Conservation (phyloP, 2,797 vertebrate species). For the Rhinophrynus dorsalis region DNA sequence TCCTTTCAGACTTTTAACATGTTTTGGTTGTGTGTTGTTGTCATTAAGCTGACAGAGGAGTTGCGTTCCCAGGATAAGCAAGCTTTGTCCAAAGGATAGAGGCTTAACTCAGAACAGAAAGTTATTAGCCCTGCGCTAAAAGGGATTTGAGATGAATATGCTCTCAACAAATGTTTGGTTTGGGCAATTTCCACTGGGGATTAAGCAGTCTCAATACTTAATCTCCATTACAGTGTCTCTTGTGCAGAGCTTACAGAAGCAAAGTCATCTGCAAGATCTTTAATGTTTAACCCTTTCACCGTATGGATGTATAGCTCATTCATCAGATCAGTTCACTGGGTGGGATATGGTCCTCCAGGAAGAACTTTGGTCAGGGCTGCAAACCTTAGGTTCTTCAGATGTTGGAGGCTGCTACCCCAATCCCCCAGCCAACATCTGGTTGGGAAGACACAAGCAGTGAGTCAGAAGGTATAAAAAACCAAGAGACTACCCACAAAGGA, state of each 20-base stretch:
- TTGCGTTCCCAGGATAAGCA: constrained; percentile 27
- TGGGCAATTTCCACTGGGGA: constrained; percentile 38
- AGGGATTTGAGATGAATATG: constrained; percentile 29
- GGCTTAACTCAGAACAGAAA: constrained; percentile 1
- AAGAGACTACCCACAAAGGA: no score
- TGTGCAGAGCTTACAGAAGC: constrained; percentile 13
- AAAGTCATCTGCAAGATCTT: constrained; percentile 4
- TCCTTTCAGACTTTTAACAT: not conserved
- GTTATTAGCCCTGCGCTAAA: constrained; percentile 6
- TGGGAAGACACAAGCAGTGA: no score
- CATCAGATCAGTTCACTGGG: no score
- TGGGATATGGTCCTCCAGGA: no score
- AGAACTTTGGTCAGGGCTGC: no score
- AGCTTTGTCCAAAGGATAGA: not conserved
- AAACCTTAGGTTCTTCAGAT: no score
- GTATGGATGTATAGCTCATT: no score
- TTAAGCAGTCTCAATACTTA: constrained; percentile 33
- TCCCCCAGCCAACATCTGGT: no score
- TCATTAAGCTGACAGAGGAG: not conserved
- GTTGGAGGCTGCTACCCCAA: no score
- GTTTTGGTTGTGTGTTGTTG: not conserved
- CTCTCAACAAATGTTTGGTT: constrained; percentile 31
- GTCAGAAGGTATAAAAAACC: no score
- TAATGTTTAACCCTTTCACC: constrained; percentile 9
- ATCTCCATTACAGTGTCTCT: constrained; percentile 34